Base-by-base conservation (phyloP, 2,888 invertebrate genomes). In the Ecdyonurus torrentis region DNA sequence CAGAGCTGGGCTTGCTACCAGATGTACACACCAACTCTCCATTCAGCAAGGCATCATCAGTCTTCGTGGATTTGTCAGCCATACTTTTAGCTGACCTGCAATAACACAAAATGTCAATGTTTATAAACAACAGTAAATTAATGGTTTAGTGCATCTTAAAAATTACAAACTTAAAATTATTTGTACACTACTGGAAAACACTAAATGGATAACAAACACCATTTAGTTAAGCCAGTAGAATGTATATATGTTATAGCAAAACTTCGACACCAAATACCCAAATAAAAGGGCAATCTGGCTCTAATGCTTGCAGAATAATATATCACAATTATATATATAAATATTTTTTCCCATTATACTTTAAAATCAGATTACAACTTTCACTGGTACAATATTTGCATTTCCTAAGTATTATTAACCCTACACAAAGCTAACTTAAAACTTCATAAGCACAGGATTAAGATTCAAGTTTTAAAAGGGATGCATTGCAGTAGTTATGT, bases 61-160 rank as follows among this genome's bases (percentile, higher is more conserved):
- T 86, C 81, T 85, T 84, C 71, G 83, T 82, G 73, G 84, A 83
- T 78, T 86, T 85, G 75, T 84, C 82, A 72, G 82, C 81, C 77
- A 79, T 82, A 63, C 69, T 69, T 63, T 69, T 69, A 63, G 73
- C 71, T 72, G 73, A 71, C 71, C 75, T 74, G 65, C 2, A 2
- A 64, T 23, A 37, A 63, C 61, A 61, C 25, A 61, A 63, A 59
- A 64, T 50, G 62, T 53, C 37, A 7, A 37, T 60, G 64, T 55
- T 22, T 58, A 18, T 37, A 52, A 24, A 59, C 59, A 58, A 50
- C 25, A 62, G 25, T 52, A 55, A 15, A 55, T 58, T 37, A 55
- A 23, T 55, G 24, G 19, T 18, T 52, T 23, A 62, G 37, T 50
- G 2, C 23, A 25, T 23, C n/a, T 58, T 20, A 52, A 24, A 63